These are phyloP conservation scores for Sakesphorus luctuosus DNA, from an alignment of 2,113 vertebrate genomes.

Conservation along the genomic window DNA sequence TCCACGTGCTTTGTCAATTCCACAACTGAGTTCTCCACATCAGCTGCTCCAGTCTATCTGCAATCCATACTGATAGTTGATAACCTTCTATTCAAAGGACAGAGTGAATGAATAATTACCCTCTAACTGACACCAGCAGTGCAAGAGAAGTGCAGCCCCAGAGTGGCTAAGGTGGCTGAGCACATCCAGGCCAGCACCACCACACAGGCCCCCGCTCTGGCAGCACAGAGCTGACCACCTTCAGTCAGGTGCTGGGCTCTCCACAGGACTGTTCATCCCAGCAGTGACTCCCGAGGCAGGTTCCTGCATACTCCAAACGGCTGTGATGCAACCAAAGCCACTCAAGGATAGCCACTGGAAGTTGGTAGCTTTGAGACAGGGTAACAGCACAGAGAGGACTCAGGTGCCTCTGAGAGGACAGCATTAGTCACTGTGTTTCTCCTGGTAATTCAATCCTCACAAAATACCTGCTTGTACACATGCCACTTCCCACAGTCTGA, in stretches of 20 bases:
- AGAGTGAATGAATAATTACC: not conserved
- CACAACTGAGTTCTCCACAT: not conserved
- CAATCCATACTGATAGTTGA: fast-evolving
- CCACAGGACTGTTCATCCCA: not conserved
- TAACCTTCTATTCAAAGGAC: not conserved
- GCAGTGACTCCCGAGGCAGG: not conserved
- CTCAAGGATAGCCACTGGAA: not conserved
- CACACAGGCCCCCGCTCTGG: not conserved
- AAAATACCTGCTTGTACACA: not conserved
- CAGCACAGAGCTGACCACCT: not conserved
- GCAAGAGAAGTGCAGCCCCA: not conserved
- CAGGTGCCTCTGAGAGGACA: not conserved
- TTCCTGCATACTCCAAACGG: not conserved
- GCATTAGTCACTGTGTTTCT: not conserved
- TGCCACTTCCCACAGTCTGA: not conserved
- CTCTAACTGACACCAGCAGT: not conserved
- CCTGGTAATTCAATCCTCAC: not conserved
- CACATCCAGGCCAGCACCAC: not conserved
- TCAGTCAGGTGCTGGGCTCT: not conserved
- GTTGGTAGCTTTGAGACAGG: not conserved
- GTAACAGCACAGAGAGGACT: not conserved
- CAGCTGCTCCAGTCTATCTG: not conserved
- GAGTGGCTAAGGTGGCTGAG: not conserved
- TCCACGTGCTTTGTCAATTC: not conserved
- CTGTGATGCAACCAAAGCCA: not conserved